Conservation (phyloP, 2,888 invertebrate genomes). For the Cephus pygmeus region DNA sequence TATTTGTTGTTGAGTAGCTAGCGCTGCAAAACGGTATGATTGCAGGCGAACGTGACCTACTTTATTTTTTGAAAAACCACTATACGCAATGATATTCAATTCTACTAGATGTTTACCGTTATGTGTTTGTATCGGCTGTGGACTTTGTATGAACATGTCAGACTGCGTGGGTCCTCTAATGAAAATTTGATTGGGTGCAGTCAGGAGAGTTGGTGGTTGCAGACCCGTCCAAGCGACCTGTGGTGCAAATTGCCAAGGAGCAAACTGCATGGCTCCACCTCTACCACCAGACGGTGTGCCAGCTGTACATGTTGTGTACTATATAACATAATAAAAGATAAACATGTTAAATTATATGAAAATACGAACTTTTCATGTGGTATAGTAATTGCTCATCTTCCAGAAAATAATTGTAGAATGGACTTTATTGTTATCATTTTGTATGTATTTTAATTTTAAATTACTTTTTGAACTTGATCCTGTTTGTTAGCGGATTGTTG, state of each 20-base stretch:
- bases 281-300: conserved; percentile 57
- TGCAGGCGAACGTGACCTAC: neutral
- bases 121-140: conserved; percentile 75
- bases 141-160: conserved; percentile 89
- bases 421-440: neutral
- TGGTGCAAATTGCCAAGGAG: conserved; percentile 81
- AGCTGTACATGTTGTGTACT: conserved; percentile 65
- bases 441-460: neutral
- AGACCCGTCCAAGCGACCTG: conserved; percentile 83
- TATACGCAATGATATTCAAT: neutral
- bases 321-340: conserved; percentile 52
- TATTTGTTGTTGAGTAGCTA: conserved; percentile 64
- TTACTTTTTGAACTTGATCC: conserved; percentile 63
- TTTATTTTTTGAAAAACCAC: neutral
- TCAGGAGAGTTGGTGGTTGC: conserved; percentile 76
- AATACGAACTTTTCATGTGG: neutral
- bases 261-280: conserved; percentile 75
- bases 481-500: conserved; percentile 57
- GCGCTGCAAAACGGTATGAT: conserved; percentile 43
- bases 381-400: neutral
- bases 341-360: conserved; percentile 7
- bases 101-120: conserved; percentile 67
- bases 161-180: conserved; percentile 81
- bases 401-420: conserved; percentile 4
- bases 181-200: conserved; percentile 82